Evolutionary conservation across 35 echinoderm and acorn worm species (phyloP).

Genomic region (Nesometra sesokonis): DNA sequence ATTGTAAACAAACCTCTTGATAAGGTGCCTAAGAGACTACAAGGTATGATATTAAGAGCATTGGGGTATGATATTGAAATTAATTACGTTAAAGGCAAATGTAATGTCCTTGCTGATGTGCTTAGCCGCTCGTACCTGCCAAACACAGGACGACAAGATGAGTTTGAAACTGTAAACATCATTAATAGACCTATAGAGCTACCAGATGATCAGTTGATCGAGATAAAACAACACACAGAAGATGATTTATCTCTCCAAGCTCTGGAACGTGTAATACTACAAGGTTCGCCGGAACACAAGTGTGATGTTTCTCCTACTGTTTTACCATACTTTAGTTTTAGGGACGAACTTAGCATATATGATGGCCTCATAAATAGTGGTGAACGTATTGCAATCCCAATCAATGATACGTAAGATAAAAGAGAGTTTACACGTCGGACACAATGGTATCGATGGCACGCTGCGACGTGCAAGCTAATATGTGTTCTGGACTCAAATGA

Average conservation of each 20-base stretch:
- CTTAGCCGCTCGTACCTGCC: constrained; percentile 16
- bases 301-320: neutral
- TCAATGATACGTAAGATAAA: constrained; percentile 7
- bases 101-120: constrained; percentile 14
- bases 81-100: constrained; percentile 14
- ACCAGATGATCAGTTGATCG: too few species aligned
- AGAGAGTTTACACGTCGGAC: neutral
- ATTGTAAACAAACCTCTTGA: constrained; percentile 20
- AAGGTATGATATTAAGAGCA: constrained; percentile 31
- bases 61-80: constrained; percentile 5
- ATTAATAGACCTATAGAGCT: too few species aligned
- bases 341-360: constrained; percentile 19
- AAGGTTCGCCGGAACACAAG: constrained; percentile 37
- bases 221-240: too few species aligned
- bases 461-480: neutral
- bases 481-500: constrained; percentile 33
- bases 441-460: constrained; percentile 17
- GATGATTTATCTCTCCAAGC: too few species aligned
- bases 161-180: neutral
- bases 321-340: constrained; percentile 5
- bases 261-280: constrained; percentile 11
- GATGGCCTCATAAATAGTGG: constrained; percentile 38
- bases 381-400: constrained; percentile 10
- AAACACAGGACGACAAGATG: neutral
- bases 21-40: constrained; percentile 28